A percentile compares a stretch with the other conserved stretches of the same genome.
These are phyloP conservation scores for Apis mellifera DNA, from an alignment of 1,140 invertebrate species.

Conservation along the genomic window DNA sequence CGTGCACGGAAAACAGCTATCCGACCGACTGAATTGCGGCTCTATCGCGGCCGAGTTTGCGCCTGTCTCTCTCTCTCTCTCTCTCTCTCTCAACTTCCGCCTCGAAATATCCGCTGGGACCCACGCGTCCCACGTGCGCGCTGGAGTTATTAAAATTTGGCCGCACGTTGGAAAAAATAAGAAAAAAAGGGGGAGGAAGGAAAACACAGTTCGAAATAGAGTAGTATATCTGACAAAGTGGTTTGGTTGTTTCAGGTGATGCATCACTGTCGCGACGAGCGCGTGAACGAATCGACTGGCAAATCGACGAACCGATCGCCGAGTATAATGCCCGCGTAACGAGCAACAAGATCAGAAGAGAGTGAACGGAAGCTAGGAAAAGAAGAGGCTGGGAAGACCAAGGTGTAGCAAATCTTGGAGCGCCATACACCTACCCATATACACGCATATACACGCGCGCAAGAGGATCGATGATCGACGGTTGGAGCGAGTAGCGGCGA, in stretches of 20 bases:
- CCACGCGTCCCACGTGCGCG: background rate
- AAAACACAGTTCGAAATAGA: background rate
- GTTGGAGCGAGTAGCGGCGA: no score
- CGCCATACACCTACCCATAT: no score
- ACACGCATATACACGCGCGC: no score
- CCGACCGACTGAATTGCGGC: slow-evolving; percentile 29
- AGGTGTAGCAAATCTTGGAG: no score
- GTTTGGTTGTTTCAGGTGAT: slow-evolving; percentile 68
- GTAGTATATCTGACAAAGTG: background rate
- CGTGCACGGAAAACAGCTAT: slow-evolving; percentile 25
- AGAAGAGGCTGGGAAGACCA: background rate
- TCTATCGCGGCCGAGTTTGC: slow-evolving; percentile 10
- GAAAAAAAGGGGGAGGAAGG: no score
- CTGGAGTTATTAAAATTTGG: slow-evolving; percentile 12
- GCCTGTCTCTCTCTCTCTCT: slow-evolving; percentile 18
- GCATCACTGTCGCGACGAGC: slow-evolving; percentile 54
- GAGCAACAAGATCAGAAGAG: background rate
- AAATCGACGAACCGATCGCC: slow-evolving; percentile 14
- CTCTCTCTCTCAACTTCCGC: no score
- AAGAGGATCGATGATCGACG: no score
- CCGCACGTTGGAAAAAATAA: background rate
- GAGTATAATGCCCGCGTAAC: slow-evolving; percentile 52
- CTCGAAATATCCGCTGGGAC: slow-evolving; percentile 13
- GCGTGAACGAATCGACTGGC: slow-evolving; percentile 18
- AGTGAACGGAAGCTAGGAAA: background rate